Evolutionary conservation across 2,113 vertebrate genomes (phyloP).

Genomic region (Aphelocoma coerulescens): DNA sequence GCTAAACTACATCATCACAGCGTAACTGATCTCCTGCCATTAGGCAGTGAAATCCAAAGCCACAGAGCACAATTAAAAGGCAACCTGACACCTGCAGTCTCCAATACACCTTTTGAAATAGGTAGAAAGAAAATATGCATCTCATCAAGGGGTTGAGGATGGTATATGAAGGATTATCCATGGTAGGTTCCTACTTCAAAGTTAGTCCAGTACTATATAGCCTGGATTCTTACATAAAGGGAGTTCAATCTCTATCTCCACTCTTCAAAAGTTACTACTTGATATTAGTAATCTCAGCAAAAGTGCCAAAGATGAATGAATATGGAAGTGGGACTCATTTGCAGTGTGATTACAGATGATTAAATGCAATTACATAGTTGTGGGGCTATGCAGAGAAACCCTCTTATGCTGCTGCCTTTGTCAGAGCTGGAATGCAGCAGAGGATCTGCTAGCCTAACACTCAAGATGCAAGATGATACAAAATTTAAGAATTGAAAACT

Average conservation of each 20-base stretch:
- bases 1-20: neutral
- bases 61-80: constrained; percentile 36
- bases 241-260: neutral
- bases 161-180: neutral
- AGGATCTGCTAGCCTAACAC: neutral
- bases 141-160: neutral
- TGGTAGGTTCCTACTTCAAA: neutral
- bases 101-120: neutral
- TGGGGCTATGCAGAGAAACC: neutral
- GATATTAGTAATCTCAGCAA: neutral
- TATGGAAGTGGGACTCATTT: neutral
- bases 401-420: neutral
- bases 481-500: neutral
- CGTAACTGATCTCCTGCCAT: constrained; percentile 54
- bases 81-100: constrained; percentile 34
- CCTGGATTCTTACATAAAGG: neutral
- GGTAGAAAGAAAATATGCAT: neutral
- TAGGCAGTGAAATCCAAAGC: constrained; percentile 49
- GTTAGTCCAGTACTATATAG: neutral
- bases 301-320: neutral
- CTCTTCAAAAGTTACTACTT: neutral
- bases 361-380: neutral
- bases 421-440: neutral
- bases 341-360: neutral
- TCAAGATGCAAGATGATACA: neutral